Evolutionary conservation across 2,797 vertebrate species (phyloP), one percentile per base, ranked within the genome.

Genomic region (Onychomys leucogaster): DNA sequence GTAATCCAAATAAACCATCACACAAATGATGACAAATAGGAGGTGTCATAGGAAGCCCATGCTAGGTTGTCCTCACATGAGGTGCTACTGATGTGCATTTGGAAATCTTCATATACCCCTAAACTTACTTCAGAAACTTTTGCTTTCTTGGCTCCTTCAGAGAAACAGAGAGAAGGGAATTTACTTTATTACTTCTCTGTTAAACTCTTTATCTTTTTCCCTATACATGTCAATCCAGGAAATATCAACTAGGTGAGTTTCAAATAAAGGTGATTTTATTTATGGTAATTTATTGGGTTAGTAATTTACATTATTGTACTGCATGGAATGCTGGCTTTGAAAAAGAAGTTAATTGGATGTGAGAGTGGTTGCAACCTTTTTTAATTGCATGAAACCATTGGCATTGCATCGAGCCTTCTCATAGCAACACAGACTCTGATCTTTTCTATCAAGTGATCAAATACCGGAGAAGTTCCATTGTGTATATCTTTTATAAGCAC

Each of bases 211-310:
- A 17, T 61, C 10, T 92, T 55, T 92, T 93, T 89, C 34, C n/a
- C 25, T 77, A 52, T 5, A 49, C 21, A 43, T 86, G 32, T 78
- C 75, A 87, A 34, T 90, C 43, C 13, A 84, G 52, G 59, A 95
- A 92, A 52, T 92, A 61, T 81, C 71, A 89, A 81, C 69, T 92
- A 9, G 21, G 46, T 90, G 65, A 75, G 67, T 93, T 95, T 95
- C 69, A 96, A 75, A 92, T 87, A 83, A 90, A 65, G 67, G n/a
- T 25, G 69, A 29, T 75, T 92, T 93, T 87, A 82, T 90, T 49
- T 92, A 32, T 34, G 49, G 63, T n/a, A 91, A 76, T 94, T 95
- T 69, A 92, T 76, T 84, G 43, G 87, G 84, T 84, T 87, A 52
- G 46, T 75, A 90, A 29, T 90, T 80, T 90, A 27, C 37, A 84